phyloP scores from a whole-genome alignment of 2,113 vertebrate genomes.

The Cyrtonyx montezumae region DNA sequence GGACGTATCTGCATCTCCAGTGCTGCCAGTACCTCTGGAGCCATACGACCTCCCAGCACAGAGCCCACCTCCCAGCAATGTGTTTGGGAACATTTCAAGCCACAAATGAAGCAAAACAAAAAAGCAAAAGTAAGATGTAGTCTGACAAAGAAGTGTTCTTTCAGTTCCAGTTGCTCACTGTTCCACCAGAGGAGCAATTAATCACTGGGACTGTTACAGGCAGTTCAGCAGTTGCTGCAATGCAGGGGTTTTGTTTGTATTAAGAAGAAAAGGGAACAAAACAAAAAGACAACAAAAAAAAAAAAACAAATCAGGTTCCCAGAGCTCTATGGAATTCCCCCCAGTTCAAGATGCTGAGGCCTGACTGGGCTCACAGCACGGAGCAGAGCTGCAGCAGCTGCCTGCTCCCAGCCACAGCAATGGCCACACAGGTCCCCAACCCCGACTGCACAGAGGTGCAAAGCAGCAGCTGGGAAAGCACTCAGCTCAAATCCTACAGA shows the following conservation, averaged over 20 bases:
- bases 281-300: too few relatives aligned
- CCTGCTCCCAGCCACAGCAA: accelerated
- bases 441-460: accelerated
- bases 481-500: neutral
- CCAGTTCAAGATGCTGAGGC: neutral
- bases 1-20: neutral
- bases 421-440: accelerated
- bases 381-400: neutral
- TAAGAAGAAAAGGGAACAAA: neutral
- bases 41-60: accelerated
- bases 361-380: accelerated
- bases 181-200: constrained; percentile 63
- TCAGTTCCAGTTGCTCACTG: neutral
- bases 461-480: neutral
- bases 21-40: accelerated
- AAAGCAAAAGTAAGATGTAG: neutral
- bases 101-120: neutral
- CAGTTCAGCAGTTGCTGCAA: constrained; percentile 28
- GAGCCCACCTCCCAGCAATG: neutral
- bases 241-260: constrained; percentile 62
- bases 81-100: neutral
- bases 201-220: constrained; percentile 41
- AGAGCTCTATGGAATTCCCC: neutral
- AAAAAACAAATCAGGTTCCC: neutral
- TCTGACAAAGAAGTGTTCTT: neutral